Evolutionary conservation across 2,888 invertebrate genomes (phyloP).

Genomic region (Seira musarum): DNA sequence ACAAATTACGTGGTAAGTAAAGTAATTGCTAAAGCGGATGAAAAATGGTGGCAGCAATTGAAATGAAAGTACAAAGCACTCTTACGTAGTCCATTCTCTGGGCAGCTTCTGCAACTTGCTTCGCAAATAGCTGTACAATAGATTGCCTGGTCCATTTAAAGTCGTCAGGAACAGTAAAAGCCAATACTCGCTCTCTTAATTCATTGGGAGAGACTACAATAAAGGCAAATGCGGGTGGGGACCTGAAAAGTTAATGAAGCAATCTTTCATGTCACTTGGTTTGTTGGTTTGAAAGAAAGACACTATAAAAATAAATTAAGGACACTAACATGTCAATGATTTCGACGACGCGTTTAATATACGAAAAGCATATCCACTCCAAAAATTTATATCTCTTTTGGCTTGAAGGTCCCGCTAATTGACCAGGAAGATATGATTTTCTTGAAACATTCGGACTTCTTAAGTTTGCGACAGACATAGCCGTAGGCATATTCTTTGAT

Average conservation of each 20-base stretch:
- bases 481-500: slow-evolving; percentile 59
- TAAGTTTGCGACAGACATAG: slow-evolving; percentile 66
- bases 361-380: slow-evolving; percentile 88
- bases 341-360: slow-evolving; percentile 92
- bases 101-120: slow-evolving; percentile 65
- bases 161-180: slow-evolving; percentile 67
- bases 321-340: slow-evolving; percentile 82
- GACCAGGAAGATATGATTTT: slow-evolving; percentile 65
- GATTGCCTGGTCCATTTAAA: slow-evolving; percentile 59
- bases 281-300: not conserved
- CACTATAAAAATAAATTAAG: not conserved
- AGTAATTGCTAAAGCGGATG: not conserved
- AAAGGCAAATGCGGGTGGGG: slow-evolving; percentile 64
- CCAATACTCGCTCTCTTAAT: slow-evolving; percentile 64
- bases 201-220: slow-evolving; percentile 65
- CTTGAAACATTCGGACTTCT: slow-evolving; percentile 66
- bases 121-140: slow-evolving; percentile 65
- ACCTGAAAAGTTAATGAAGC: slow-evolving; percentile 30
- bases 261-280: too few species aligned
- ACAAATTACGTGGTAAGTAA: not conserved
- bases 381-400: slow-evolving; percentile 93
- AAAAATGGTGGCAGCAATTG: not conserved
- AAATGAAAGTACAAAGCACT: not conserved
- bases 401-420: slow-evolving; percentile 35
- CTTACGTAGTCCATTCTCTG: slow-evolving; percentile 67